Conservation (phyloP, 2,797 vertebrate genomes). For the Bradypus variegatus region DNA sequence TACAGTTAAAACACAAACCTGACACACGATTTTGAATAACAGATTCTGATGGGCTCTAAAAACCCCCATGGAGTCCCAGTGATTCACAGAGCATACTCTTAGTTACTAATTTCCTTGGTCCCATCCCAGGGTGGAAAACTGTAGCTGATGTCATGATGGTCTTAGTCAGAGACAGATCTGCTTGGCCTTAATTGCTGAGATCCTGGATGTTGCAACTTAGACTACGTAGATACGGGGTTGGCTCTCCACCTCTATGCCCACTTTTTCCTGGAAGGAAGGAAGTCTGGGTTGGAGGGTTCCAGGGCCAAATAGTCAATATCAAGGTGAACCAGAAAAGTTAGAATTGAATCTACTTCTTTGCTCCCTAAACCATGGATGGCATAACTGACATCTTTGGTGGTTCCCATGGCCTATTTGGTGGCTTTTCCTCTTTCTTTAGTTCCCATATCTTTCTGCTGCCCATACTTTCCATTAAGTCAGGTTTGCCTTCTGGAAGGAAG, state of each 20-base stretch:
- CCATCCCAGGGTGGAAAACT: neutral
- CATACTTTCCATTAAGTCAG: neutral
- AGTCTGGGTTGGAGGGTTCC: neutral
- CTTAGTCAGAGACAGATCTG: neutral
- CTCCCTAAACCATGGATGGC: neutral
- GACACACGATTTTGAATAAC: neutral
- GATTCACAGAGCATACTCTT: neutral
- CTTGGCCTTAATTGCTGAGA: neutral
- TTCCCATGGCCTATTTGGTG: neutral
- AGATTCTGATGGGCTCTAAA: neutral
- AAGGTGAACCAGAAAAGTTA: constrained; percentile 8
- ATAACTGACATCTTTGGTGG: neutral
- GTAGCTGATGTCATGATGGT: neutral
- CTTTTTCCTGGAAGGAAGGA: neutral
- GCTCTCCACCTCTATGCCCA: neutral
- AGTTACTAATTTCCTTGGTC: neutral
- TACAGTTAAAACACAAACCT: constrained; percentile 30
- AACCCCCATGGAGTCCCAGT: neutral
- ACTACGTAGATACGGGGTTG: neutral
- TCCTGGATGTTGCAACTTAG: neutral
- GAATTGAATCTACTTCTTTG: neutral
- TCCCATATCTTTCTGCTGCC: neutral
- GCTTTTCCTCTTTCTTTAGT: neutral
- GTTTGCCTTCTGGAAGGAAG: neutral
- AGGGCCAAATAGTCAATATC: neutral